A percentile compares a stretch with the other conserved stretches of the same genome.
These are phyloP conservation scores for Gymnorhina tibicen DNA, from an alignment of 2,113 vertebrate species.

Conservation along the genomic window DNA sequence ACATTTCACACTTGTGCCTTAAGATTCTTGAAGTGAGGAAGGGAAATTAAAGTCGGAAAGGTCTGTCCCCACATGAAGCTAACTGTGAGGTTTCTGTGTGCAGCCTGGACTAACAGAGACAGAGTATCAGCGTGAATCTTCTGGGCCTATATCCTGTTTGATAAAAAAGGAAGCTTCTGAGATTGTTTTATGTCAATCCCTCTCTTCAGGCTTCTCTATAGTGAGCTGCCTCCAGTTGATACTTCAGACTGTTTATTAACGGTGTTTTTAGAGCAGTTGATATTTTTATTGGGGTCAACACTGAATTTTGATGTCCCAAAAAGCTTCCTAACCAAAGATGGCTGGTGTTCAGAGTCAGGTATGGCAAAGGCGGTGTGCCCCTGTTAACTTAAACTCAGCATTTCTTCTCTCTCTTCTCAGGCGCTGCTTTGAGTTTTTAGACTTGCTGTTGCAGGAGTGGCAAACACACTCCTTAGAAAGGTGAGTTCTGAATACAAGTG, in stretches of 20 bases:
- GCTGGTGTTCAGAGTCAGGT: neutral
- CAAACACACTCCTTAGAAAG: conserved; percentile 93
- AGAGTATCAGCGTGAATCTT: neutral
- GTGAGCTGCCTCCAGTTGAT: neutral
- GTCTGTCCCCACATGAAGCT: neutral
- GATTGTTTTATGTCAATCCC: neutral
- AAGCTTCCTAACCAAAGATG: neutral
- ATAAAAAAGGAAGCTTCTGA: neutral
- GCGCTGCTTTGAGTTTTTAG: conserved; percentile 95
- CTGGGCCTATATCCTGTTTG: neutral
- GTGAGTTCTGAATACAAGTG: conserved; percentile 66
- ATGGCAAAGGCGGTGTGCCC: neutral
- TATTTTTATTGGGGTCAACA: neutral
- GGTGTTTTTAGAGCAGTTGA: neutral
- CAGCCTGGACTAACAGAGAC: neutral
- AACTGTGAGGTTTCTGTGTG: neutral
- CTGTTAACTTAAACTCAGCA: neutral
- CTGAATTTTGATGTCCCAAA: neutral
- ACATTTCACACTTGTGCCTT: neutral
- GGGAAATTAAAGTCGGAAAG: neutral
- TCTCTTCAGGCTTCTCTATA: neutral
- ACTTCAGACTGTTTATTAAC: neutral
- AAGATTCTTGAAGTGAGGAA: neutral
- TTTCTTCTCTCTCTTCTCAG: conserved; percentile 66
- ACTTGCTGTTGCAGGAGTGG: conserved; percentile 95